phyloP scores from a whole-genome alignment of 2,113 vertebrate genomes.

The Zosterops hypoxanthus region DNA sequence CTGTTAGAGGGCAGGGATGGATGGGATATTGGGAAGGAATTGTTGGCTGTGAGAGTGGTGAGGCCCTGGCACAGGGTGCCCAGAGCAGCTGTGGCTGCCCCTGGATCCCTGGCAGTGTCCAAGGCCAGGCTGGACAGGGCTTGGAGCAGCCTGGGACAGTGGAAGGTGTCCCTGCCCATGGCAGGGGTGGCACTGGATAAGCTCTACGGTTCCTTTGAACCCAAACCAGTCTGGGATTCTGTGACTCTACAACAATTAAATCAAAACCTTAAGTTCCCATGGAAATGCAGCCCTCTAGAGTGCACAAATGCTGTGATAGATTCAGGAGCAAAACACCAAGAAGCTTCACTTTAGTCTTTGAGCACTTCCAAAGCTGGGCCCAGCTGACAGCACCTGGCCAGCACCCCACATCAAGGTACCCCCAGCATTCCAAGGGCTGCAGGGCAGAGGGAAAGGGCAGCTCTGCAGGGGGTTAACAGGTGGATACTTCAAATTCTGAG shows the following conservation, averaged over 20 bases:
- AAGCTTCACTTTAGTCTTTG: background rate
- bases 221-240: background rate
- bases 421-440: background rate
- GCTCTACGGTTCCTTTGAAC: background rate
- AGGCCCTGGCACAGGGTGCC: background rate
- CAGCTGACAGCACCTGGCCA: background rate
- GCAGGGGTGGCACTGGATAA: accelerated
- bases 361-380: background rate
- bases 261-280: background rate
- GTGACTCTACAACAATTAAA: background rate
- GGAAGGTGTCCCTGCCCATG: background rate
- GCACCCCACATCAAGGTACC: accelerated
- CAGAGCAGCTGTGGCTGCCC: background rate
- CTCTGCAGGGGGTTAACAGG: background rate
- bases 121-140: accelerated
- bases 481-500: background rate
- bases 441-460: background rate
- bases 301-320: background rate
- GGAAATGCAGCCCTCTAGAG: background rate
- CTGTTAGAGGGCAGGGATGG: background rate
- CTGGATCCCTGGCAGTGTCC: background rate
- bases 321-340: background rate
- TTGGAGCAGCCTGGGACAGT: background rate
- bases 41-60: accelerated
- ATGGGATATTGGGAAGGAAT: background rate